phyloP scores from a whole-genome alignment of 2,113 vertebrate genomes.

The Zosterops borbonicus region DNA sequence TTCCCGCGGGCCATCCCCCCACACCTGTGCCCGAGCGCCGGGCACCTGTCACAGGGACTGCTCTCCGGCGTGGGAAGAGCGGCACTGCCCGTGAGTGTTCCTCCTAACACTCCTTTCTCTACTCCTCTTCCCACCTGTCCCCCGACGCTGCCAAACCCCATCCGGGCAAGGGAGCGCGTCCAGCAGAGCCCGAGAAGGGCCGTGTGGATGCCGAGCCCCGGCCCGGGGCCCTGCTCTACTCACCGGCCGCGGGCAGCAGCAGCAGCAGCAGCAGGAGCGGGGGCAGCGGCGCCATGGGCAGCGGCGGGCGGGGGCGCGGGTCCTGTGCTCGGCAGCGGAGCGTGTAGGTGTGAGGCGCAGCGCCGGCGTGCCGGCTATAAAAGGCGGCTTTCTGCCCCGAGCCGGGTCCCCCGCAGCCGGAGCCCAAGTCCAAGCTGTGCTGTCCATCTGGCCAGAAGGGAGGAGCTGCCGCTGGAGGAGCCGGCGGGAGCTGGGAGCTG shows the following conservation, averaged over 20 bases:
- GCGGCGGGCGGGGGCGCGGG: neutral
- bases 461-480: neutral
- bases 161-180: neutral
- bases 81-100: rapidly evolving
- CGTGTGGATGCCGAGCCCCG: neutral
- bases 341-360: neutral
- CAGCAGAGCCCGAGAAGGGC: neutral
- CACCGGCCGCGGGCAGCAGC: slow-evolving; percentile 11
- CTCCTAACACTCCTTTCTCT: neutral
- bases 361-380: neutral
- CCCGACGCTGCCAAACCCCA: neutral
- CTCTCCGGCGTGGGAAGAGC: neutral
- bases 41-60: neutral
- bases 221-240: neutral
- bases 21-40: neutral
- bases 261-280: neutral
- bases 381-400: neutral
- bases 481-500: neutral
- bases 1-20: rapidly evolving
- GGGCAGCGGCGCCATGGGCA: neutral
- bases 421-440: neutral
- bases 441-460: slow-evolving; percentile 34
- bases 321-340: neutral
- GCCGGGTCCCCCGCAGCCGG: neutral
- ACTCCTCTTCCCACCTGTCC: neutral